phyloP scores from a whole-genome alignment of 2,888 invertebrate genomes.

The Girardia tigrina region DNA sequence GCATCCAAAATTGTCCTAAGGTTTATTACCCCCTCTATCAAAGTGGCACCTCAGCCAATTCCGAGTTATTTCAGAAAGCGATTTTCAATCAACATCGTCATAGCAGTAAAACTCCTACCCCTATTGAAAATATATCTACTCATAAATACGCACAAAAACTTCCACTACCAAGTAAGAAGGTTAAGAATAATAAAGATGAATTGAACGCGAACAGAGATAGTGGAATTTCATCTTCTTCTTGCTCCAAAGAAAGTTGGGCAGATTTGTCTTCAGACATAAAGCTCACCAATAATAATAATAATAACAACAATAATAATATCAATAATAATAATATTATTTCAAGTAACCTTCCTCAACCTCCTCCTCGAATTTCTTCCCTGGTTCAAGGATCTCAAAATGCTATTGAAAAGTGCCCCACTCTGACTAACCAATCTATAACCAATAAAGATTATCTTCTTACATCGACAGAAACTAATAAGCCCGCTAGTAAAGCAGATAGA shows the following conservation, averaged over 20 bases:
- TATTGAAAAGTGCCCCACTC: not conserved
- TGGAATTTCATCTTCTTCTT: slow-evolving; percentile 17
- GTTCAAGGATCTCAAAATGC: not conserved
- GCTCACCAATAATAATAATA: not conserved
- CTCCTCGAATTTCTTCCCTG: not conserved
- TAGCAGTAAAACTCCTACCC: not conserved
- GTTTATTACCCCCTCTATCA: not conserved
- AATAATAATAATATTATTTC: not conserved
- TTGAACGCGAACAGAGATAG: not conserved
- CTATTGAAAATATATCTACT: not conserved
- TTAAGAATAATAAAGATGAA: not conserved
- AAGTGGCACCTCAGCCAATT: not conserved
- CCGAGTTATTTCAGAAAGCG: not conserved
- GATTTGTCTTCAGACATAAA: not conserved
- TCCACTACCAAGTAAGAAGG: not conserved
- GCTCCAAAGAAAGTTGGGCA: slow-evolving; percentile 3
- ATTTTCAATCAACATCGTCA: not conserved
- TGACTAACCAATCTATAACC: not conserved
- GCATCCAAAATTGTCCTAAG: not conserved
- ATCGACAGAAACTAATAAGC: not conserved
- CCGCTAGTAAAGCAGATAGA: not conserved
- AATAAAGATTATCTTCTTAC: not conserved
- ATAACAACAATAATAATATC: not conserved
- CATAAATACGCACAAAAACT: not conserved
- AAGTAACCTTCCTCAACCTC: not conserved